phyloP scores from a whole-genome alignment of 2,888 invertebrate genomes.

The Mesopsocus fuscifrons region DNA sequence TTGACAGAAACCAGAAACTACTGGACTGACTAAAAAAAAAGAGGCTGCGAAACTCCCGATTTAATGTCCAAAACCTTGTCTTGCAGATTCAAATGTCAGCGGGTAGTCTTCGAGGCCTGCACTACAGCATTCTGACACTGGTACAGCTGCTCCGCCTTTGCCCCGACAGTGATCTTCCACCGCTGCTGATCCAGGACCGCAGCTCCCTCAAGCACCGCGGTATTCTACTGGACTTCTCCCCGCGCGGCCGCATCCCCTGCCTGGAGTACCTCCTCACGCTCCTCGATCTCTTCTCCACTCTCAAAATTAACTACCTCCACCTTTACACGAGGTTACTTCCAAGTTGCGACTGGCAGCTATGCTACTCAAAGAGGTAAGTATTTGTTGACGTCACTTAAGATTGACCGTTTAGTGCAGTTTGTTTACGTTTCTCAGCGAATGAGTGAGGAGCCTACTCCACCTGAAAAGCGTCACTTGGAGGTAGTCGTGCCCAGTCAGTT shows the following conservation, averaged over 20 bases:
- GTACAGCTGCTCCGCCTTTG: slow-evolving; percentile 32
- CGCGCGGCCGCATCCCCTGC: slow-evolving; percentile 33
- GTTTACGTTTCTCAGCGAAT: too few relatives aligned
- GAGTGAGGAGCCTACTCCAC: too few relatives aligned
- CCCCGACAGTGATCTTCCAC: slow-evolving; percentile 22
- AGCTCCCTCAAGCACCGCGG: slow-evolving; percentile 35
- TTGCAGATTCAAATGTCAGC: slow-evolving; percentile 31
- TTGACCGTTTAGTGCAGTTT: too few relatives aligned
- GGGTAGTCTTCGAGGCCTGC: slow-evolving; percentile 32
- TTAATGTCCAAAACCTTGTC: too few relatives aligned
- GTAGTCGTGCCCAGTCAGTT: too few relatives aligned
- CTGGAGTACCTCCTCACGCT: slow-evolving; percentile 31
- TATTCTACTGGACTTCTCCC: slow-evolving; percentile 35
- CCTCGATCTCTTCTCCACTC: slow-evolving; percentile 29
- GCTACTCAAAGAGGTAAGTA: slow-evolving; percentile 27
- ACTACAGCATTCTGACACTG: slow-evolving; percentile 35
- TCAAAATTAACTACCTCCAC: slow-evolving; percentile 34
- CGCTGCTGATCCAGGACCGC: slow-evolving; percentile 34
- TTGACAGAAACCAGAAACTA: too few relatives aligned
- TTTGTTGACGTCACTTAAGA: too few relatives aligned
- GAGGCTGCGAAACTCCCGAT: too few relatives aligned
- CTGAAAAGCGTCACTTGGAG: too few relatives aligned
- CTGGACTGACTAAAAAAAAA: too few relatives aligned
- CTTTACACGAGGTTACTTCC: slow-evolving; percentile 27
- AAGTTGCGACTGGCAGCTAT: slow-evolving; percentile 27